These are phyloP conservation scores for Tokudaia muenninki DNA, from an alignment of 2,797 vertebrate species.

Conservation along the genomic window DNA sequence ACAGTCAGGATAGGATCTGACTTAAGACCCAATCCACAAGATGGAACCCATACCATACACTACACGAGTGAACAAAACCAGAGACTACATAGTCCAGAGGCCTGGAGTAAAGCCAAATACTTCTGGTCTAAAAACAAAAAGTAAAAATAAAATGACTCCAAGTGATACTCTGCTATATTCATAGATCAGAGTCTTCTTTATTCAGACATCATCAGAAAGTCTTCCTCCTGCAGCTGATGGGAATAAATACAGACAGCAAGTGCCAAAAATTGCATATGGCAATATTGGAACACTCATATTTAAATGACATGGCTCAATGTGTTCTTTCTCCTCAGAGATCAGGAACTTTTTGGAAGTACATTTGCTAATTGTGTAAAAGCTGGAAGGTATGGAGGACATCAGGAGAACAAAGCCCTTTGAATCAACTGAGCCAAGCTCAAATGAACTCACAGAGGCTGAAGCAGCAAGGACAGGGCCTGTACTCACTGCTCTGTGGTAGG, in stretches of 20 bases:
- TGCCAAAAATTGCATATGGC: not conserved
- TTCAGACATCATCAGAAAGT: not conserved
- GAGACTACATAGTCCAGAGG: not conserved
- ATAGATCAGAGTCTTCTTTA: not conserved
- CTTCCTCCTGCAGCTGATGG: too few species aligned
- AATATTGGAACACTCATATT: not conserved
- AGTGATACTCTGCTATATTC: not conserved
- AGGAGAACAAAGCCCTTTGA: not conserved
- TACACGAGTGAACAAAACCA: not conserved
- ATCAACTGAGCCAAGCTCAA: not conserved
- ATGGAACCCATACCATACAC: too few species aligned
- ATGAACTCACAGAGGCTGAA: not conserved
- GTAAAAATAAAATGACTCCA: not conserved
- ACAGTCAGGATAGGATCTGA: too few species aligned
- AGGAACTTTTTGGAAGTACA: too few species aligned
- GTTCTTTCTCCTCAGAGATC: not conserved
- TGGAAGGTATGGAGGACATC: not conserved
- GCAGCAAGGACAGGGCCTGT: not conserved
- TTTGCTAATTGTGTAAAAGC: not conserved
- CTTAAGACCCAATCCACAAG: not conserved
- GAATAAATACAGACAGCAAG: too few species aligned
- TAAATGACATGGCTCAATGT: not conserved
- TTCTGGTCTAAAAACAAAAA: not conserved
- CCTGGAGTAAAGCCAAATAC: not conserved
- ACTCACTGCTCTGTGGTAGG: not conserved